Conservation (phyloP, 2,797 vertebrate genomes). For the Hippocampus kuda region DNA sequence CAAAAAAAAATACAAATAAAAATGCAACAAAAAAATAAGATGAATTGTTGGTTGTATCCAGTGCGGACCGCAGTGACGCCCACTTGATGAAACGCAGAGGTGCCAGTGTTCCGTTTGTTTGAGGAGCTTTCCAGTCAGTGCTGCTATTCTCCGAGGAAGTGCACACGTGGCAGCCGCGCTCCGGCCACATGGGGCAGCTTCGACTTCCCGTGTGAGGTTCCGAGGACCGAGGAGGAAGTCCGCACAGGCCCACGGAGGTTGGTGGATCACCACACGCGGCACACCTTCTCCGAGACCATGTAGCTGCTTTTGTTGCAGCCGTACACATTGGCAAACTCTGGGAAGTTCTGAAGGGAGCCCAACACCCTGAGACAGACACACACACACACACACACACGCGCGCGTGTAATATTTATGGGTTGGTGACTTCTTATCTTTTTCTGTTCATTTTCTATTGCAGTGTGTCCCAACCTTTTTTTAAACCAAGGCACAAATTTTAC, state of each 20-base stretch:
- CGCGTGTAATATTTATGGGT: background rate
- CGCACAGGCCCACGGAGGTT: background rate
- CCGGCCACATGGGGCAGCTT: slow-evolving; percentile 43
- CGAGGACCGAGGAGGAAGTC: background rate
- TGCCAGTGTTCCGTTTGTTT: slow-evolving; percentile 36
- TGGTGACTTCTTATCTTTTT: too few relatives aligned
- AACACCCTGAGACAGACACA: slow-evolving; percentile 71
- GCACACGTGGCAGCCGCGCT: slow-evolving; percentile 48
- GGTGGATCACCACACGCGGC: slow-evolving; percentile 80
- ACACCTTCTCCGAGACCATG: slow-evolving; percentile 81
- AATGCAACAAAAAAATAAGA: slow-evolving; percentile 13
- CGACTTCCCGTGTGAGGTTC: slow-evolving; percentile 19
- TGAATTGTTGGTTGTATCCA: slow-evolving; percentile 36
- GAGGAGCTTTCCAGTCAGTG: slow-evolving; percentile 29
- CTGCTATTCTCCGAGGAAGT: slow-evolving; percentile 42
- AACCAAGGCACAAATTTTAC: too few relatives aligned
- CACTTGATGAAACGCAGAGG: slow-evolving; percentile 52
- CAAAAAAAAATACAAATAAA: slow-evolving; percentile 21
- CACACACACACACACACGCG: background rate
- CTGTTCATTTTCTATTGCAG: too few relatives aligned
- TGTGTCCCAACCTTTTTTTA: too few relatives aligned
- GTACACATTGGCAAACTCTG: slow-evolving; percentile 87
- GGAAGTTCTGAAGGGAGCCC: slow-evolving; percentile 88
- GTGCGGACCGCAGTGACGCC: slow-evolving; percentile 39
- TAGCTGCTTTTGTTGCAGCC: slow-evolving; percentile 69